These are phyloP conservation scores for Tipula unca DNA, from an alignment of 2,888 invertebrate species.

Conservation along the genomic window DNA sequence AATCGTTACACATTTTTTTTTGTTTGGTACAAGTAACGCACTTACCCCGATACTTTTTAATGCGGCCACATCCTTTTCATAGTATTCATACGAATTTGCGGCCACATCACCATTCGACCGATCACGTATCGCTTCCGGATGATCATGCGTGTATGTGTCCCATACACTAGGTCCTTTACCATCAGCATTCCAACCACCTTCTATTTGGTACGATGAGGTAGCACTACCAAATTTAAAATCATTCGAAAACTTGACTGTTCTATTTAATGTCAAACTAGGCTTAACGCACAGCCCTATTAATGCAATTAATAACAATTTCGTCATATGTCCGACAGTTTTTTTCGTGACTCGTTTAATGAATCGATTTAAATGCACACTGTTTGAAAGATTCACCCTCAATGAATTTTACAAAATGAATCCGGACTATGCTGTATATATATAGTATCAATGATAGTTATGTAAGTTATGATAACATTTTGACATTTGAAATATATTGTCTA, in stretches of 20 bases:
- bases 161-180: too few relatives aligned
- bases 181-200: too few relatives aligned
- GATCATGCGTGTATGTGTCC: too few relatives aligned
- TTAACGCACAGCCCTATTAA: neutral
- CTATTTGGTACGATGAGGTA: too few relatives aligned
- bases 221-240: too few relatives aligned
- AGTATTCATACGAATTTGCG: conserved; percentile 49
- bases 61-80: conserved; percentile 40
- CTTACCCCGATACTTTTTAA: too few relatives aligned
- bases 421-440: neutral
- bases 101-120: conserved; percentile 45
- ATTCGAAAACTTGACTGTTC: neutral
- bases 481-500: neutral
- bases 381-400: neutral
- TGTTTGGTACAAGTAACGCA: too few relatives aligned
- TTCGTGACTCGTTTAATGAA: neutral
- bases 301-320: neutral
- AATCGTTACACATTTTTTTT: too few relatives aligned
- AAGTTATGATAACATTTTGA: neutral
- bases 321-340: neutral
- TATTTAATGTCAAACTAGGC: neutral
- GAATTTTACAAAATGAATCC: neutral
- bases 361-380: too few relatives aligned
- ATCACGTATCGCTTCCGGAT: neutral
- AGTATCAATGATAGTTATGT: neutral